phyloP scores from a whole-genome alignment of 1,140 invertebrate genomes.

The Philaenus spumarius region DNA sequence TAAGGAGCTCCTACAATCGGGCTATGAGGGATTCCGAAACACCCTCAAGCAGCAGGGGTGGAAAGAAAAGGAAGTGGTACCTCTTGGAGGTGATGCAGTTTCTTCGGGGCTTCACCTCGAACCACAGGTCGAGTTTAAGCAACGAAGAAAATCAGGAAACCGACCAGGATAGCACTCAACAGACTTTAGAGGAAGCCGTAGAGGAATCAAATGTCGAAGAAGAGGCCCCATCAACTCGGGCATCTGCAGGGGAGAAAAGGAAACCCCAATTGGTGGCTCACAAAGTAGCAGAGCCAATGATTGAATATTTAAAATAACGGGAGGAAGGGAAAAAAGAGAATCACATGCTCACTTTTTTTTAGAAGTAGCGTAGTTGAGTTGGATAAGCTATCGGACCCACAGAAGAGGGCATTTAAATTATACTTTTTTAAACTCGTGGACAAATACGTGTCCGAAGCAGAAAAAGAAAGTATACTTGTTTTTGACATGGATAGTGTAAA shows the following conservation, averaged over 20 bases:
- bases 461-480: too few species aligned
- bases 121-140: neutral
- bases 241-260: neutral
- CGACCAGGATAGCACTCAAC: neutral
- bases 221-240: too few species aligned
- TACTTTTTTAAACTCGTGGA: too few species aligned
- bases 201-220: neutral
- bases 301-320: neutral
- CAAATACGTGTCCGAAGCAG: too few species aligned
- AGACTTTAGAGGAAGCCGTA: neutral
- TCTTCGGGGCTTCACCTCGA: neutral
- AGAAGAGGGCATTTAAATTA: too few species aligned
- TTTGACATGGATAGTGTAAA: too few species aligned
- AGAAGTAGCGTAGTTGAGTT: too few species aligned
- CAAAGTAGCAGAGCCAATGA: neutral
- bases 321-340: neutral
- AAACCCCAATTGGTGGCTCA: neutral
- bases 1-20: neutral
- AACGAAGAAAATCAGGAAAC: neutral
- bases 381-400: too few species aligned
- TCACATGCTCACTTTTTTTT: constrained; percentile 3
- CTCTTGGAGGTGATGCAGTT: neutral
- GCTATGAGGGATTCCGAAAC: neutral
- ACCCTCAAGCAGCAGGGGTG: neutral
- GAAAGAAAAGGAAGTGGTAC: neutral